Percentiles rank a stretch among this genome's conserved stretches.
Evolutionary conservation across 2,888 invertebrate genomes (phyloP).

Genomic region (Cactoblastis cactorum): DNA sequence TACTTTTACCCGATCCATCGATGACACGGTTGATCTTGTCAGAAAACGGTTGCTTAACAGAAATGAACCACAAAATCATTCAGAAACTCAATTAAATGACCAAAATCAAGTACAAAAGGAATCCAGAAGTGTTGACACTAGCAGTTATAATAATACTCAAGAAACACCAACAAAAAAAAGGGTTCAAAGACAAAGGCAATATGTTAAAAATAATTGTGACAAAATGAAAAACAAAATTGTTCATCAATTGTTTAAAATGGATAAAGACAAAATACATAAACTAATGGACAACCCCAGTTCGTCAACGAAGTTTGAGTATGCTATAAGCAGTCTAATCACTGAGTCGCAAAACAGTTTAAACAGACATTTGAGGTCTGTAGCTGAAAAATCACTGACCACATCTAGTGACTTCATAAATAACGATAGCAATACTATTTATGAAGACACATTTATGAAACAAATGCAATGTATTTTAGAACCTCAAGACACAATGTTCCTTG

Average conservation of each 20-base stretch:
- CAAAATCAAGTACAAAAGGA: slow-evolving; percentile 32
- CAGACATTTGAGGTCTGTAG: slow-evolving; percentile 63
- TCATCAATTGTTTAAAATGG: slow-evolving; percentile 72
- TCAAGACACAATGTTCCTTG: slow-evolving; percentile 75
- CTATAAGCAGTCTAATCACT: slow-evolving; percentile 68
- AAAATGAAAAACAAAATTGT: slow-evolving; percentile 73
- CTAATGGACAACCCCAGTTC: slow-evolving; percentile 71
- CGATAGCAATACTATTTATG: slow-evolving; percentile 82
- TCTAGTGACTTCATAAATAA: slow-evolving; percentile 76
- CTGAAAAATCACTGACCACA: slow-evolving; percentile 65
- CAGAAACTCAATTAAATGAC: slow-evolving; percentile 29
- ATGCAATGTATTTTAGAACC: slow-evolving; percentile 80
- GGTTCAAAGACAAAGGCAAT: slow-evolving; percentile 39
- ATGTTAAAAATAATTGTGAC: slow-evolving; percentile 54
- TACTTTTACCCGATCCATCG: slow-evolving; percentile 61
- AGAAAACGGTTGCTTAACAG: slow-evolving; percentile 56
- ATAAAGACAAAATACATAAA: slow-evolving; percentile 70
- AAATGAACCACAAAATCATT: slow-evolving; percentile 43
- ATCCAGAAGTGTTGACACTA: slow-evolving; percentile 23
- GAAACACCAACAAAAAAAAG: slow-evolving; percentile 48
- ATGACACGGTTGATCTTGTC: slow-evolving; percentile 69
- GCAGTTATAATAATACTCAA: slow-evolving; percentile 29
- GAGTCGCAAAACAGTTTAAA: slow-evolving; percentile 73
- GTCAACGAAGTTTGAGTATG: slow-evolving; percentile 75
- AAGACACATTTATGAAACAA: slow-evolving; percentile 88